Conservation (phyloP, 2,888 invertebrate genomes). For the Leptarthrus brevirostris region DNA sequence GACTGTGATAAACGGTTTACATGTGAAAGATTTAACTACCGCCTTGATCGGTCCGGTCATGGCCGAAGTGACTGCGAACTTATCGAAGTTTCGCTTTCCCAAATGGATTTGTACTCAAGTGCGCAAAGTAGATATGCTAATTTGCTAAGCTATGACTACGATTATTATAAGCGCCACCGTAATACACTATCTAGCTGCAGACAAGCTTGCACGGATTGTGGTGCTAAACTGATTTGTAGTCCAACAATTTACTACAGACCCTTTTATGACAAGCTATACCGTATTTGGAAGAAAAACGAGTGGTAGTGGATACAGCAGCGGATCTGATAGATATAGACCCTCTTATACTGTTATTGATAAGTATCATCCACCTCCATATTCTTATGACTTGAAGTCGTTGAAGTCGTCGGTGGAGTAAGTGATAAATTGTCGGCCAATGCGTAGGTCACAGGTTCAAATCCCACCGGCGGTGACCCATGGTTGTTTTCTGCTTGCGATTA, state of each 20-base stretch:
- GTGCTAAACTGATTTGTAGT: constrained; percentile 59
- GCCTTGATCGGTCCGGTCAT: constrained; percentile 78
- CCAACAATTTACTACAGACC: constrained; percentile 63
- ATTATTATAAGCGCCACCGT: constrained; percentile 82
- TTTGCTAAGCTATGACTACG: constrained; percentile 72
- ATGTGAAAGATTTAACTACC: constrained; percentile 87
- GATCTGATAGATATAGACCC: constrained; percentile 61
- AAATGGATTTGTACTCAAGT: constrained; percentile 73
- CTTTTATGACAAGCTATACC: constrained; percentile 56
- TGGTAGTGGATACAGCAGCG: constrained; percentile 54
- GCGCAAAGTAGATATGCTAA: constrained; percentile 68
- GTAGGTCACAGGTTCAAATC: constrained; percentile 63
- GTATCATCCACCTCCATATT: constrained; percentile 58
- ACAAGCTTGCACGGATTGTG: constrained; percentile 64
- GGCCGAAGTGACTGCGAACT: constrained; percentile 83
- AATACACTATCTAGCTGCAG: constrained; percentile 76
- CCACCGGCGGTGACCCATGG: too few relatives aligned
- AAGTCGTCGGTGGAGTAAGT: too few relatives aligned
- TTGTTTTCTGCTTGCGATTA: too few relatives aligned
- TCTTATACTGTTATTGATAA: constrained; percentile 59
- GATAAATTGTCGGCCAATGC: too few relatives aligned
- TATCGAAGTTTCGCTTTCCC: constrained; percentile 76
- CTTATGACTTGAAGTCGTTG: constrained; percentile 60
- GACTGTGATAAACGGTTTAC: constrained; percentile 80
- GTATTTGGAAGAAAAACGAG: constrained; percentile 57